Conservation (phyloP, 2,797 vertebrate species). For the Halcyon chelicuti region DNA sequence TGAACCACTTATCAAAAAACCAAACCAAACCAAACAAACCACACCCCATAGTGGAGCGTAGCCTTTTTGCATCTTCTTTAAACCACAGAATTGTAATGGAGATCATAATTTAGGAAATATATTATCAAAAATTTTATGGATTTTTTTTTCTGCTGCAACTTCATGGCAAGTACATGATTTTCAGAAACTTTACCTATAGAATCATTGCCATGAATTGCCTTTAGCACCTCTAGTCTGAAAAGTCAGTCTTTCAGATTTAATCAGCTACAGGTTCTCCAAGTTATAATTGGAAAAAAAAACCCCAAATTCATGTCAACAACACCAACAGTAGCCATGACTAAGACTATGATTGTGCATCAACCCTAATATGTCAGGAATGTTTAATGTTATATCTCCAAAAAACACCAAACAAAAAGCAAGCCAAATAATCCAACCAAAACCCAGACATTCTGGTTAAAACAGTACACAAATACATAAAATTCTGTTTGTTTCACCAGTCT, state of each 20-base stretch:
- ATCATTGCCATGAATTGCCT: background rate
- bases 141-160: background rate
- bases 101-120: background rate
- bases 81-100: background rate
- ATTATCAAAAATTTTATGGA: background rate
- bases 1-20: background rate
- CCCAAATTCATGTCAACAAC: background rate
- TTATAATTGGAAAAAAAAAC: background rate
- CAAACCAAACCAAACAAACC: fast-evolving
- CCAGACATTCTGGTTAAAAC: background rate
- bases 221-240: background rate
- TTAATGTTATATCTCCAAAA: background rate
- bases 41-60: fast-evolving
- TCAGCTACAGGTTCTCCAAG: background rate
- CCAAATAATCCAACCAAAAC: too few species aligned
- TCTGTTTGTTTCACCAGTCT: background rate
- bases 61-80: background rate
- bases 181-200: background rate
- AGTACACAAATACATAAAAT: background rate
- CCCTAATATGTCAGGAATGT: fast-evolving
- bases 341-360: background rate
- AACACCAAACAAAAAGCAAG: too few species aligned
- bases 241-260: background rate
- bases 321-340: background rate
- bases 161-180: background rate